Evolutionary conservation across 2,113 vertebrate species (phyloP).

Genomic region (Epinephelus moara): DNA sequence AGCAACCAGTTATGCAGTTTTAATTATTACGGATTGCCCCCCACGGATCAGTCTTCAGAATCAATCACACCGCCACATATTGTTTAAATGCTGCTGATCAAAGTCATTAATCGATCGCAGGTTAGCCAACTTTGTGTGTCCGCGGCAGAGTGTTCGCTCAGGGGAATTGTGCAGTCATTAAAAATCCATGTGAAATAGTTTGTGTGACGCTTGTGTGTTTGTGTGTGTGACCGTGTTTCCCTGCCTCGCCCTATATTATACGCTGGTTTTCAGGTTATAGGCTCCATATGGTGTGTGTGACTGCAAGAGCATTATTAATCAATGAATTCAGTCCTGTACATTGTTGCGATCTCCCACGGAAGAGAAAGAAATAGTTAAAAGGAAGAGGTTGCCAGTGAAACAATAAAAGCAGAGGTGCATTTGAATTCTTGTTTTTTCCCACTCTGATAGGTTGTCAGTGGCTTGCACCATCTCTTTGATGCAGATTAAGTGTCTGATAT

Average conservation of each 20-base stretch:
- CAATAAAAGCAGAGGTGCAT: neutral
- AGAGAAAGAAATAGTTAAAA: neutral
- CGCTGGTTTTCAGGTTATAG: neutral
- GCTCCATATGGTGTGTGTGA: neutral
- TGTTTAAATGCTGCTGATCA: slow-evolving; percentile 69
- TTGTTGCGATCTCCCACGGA: neutral
- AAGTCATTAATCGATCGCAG: slow-evolving; percentile 69
- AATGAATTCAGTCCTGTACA: neutral
- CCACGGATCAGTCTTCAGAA: slow-evolving; percentile 47
- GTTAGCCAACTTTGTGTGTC: slow-evolving; percentile 45
- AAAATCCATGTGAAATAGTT: slow-evolving; percentile 49
- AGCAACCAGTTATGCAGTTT: slow-evolving; percentile 52
- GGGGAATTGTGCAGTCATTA: slow-evolving; percentile 53
- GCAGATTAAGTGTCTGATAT: neutral
- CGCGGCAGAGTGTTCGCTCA: slow-evolving; percentile 31
- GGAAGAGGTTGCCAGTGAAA: neutral
- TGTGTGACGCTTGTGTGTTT: neutral
- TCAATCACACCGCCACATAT: slow-evolving; percentile 64
- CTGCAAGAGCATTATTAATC: neutral
- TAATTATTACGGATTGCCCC: slow-evolving; percentile 73
- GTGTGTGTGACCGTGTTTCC: neutral
- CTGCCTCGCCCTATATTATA: too few species aligned
- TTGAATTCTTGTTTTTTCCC: slow-evolving; percentile 1
- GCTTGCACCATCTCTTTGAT: neutral
- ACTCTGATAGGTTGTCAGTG: neutral